phyloP scores from a whole-genome alignment of 2,113 vertebrate genomes.

The Oryzias melastigma region DNA sequence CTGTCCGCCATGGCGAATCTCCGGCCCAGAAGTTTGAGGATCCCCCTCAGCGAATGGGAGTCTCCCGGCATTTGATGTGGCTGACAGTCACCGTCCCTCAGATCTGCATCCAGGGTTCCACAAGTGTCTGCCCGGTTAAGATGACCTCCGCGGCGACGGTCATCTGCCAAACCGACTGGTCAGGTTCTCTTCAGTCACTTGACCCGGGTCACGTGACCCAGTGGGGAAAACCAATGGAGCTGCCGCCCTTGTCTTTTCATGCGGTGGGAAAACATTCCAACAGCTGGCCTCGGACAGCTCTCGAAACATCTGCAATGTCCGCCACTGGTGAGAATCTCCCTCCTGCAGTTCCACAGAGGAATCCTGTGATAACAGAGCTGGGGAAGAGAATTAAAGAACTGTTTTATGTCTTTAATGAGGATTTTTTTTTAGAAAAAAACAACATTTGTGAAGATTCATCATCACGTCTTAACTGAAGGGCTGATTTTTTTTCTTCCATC shows the following conservation, averaged over 20 bases:
- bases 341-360: slow-evolving; percentile 51
- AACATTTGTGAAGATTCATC: slow-evolving; percentile 14
- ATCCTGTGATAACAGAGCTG: slow-evolving; percentile 58
- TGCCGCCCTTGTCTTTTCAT: slow-evolving; percentile 56
- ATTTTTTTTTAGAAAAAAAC: slow-evolving; percentile 16
- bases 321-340: slow-evolving; percentile 63
- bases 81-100: slow-evolving; percentile 51
- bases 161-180: slow-evolving; percentile 41
- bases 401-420: slow-evolving; percentile 11
- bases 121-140: slow-evolving; percentile 45
- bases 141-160: slow-evolving; percentile 48
- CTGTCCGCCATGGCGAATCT: slow-evolving; percentile 21
- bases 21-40: slow-evolving; percentile 26
- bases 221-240: slow-evolving; percentile 56
- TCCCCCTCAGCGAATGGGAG: slow-evolving; percentile 51
- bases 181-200: slow-evolving; percentile 56
- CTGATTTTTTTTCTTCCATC: slow-evolving; percentile 41
- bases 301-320: slow-evolving; percentile 73
- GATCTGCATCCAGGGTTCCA: slow-evolving; percentile 48
- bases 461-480: slow-evolving; percentile 35
- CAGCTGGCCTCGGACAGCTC: slow-evolving; percentile 68
- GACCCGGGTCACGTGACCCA: slow-evolving; percentile 64
- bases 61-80: slow-evolving; percentile 59
- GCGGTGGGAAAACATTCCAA: slow-evolving; percentile 77
- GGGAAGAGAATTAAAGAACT: slow-evolving; percentile 25